phyloP scores from a whole-genome alignment of 2,113 vertebrate genomes.

The Brachypodius melanocephalos region DNA sequence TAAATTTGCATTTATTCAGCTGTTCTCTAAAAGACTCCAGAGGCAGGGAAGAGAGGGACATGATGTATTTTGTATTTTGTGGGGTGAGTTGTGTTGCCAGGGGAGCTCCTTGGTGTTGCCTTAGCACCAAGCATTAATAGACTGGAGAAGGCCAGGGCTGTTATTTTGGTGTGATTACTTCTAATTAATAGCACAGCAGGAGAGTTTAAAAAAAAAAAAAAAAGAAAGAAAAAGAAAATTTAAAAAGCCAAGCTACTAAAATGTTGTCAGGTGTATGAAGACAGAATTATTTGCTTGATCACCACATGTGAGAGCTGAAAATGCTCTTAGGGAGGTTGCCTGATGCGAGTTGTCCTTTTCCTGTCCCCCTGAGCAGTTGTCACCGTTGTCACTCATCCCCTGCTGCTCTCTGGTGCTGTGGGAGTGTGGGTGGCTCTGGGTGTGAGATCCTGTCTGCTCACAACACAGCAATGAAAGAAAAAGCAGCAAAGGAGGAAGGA shows the following conservation, averaged over 20 bases:
- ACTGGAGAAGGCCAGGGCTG: background rate
- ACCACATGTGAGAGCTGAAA: background rate
- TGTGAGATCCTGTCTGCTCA: background rate
- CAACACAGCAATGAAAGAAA: background rate
- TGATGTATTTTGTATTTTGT: background rate
- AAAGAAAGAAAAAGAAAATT: background rate
- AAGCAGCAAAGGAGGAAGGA: background rate
- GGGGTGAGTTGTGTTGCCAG: conserved; percentile 25
- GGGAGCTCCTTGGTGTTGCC: conserved; percentile 35
- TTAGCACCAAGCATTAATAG: conserved; percentile 61
- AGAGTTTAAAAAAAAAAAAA: background rate
- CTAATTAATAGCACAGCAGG: conserved; percentile 33
- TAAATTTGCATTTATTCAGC: background rate
- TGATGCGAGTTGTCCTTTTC: background rate
- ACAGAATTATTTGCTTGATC: background rate
- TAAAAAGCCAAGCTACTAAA: background rate
- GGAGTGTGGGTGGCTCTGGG: background rate
- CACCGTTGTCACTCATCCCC: background rate
- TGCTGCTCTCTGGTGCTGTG: background rate
- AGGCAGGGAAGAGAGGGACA: background rate
- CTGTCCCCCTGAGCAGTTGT: background rate
- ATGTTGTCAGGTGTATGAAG: background rate
- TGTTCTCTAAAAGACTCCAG: background rate
- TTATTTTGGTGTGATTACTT: conserved; percentile 12
- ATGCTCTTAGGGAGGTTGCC: background rate